Evolutionary conservation across 2,113 vertebrate genomes (phyloP), one percentile per base, ranked within the genome.

Genomic region (Porphyrio hochstetteri): DNA sequence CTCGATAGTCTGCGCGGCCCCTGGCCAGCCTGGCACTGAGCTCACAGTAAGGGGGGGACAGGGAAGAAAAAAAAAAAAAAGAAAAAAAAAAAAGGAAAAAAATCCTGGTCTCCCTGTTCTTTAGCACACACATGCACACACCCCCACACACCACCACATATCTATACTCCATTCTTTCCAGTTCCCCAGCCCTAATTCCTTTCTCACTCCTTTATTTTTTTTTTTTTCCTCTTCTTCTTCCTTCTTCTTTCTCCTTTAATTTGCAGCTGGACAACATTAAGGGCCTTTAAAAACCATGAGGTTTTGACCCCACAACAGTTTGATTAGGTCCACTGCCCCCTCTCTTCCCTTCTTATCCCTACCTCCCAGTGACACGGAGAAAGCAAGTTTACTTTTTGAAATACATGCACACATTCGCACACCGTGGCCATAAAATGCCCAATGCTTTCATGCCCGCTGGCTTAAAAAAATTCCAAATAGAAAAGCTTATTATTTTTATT

Each of bases 241-340:
- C 38, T 40, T 20, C 21, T 25, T 10, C 5, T 3, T 7, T 8
- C 25, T 1, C 8, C 86, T 94, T 93, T 95, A 95, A 96, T 97
- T 97, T 96, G 98, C 98, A 99, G 98, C 98, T 99, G 98, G 98
- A 97, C 96, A 98, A 98, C 98, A 99, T 98, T 98, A 99, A 98
- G 98, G 98, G 97, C 97, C 97, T 97, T 97, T 95, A 97, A 97
- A 97, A 98, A 96, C 86, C 97, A 97, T 89, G 95, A 97, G 98
- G 88, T 88, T 95, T 86, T 98, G 97, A 97, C 97, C 98, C 97
- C 95, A 94, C 71, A 86, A 68, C 86, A 95, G 89, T 97, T 96
- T 96, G 96, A 98, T 97, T 89, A 96, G 95, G 92, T 96, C 95
- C 95, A 19, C 50, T 93, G 96, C 93, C 95, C 83, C 71, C 93